Evolutionary conservation across 1,140 invertebrate species (phyloP), one percentile per base, ranked within the genome.

Genomic region (Homarus americanus): DNA sequence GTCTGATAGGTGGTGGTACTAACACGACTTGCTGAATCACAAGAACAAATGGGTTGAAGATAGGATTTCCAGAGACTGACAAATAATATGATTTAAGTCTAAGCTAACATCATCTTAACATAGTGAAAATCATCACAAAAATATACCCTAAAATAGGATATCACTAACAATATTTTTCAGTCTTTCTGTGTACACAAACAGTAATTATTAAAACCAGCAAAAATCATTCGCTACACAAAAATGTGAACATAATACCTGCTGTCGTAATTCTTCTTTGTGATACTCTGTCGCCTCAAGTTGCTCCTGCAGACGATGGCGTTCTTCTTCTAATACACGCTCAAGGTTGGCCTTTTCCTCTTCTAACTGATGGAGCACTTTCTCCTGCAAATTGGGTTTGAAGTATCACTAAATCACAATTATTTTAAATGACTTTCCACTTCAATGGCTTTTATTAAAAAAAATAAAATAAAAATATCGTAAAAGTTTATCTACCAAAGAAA

Each of bases 331-430:
- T 10, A 32, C 53, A 15, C 41, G 40, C 69, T 72, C 83, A 36
- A 72, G 72, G n/a, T 40, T 76, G 72, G 83, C 72, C n/a, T 86
- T 86, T 41, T 86, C 83, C 41, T 86, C 72, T 20, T 72, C 69
- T 36, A 86, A 53, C 0, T 4, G 83, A 34, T 32, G 83, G 7
- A 86, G 32, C 28, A 75, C 69, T 34, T 53, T 86, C 41, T 86
- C 83, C 83, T 86, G n/a, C 34, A n/a, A 53, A 36, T 17, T 12
- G 44, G 10, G 38, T 76, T 40, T 76, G 3, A 58, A 58, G 17
- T 4, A 49, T 49, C 44, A 49, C 15, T 49, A 49, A 72, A 4
- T 7, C 7, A 72, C n/a, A 38, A 73, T 72, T 7, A 73, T 32
- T 12, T 32, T 73, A 73, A 5, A 28, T 5, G 4, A 24, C 66